Evolutionary conservation across 2,888 invertebrate species (phyloP).

Genomic region (Carterocephalus palaemon): DNA sequence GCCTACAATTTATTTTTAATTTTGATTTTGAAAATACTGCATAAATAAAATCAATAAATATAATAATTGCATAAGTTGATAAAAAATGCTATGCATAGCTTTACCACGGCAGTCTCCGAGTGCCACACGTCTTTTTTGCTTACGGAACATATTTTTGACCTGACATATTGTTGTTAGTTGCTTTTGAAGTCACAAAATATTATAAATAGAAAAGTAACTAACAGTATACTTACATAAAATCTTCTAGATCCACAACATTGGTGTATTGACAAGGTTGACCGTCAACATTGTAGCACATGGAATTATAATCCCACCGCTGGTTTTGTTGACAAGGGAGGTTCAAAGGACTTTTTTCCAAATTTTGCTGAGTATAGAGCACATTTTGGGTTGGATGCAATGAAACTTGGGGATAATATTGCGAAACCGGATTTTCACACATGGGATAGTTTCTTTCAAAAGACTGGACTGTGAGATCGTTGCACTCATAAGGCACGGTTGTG

Average conservation of each 20-base stretch:
- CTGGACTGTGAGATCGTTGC: slow-evolving; percentile 47
- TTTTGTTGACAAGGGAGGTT: slow-evolving; percentile 71
- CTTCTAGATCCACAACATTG: slow-evolving; percentile 83
- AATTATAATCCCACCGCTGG: slow-evolving; percentile 81
- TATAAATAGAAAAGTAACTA: background rate
- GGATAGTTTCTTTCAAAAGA: slow-evolving; percentile 48
- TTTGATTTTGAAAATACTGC: too few relatives aligned
- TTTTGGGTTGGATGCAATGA: slow-evolving; percentile 36
- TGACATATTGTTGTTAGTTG: too few relatives aligned
- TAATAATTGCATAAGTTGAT: too few relatives aligned
- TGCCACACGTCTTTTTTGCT: too few relatives aligned
- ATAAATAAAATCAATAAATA: too few relatives aligned
- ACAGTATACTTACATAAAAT: slow-evolving; percentile 83
- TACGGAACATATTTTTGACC: too few relatives aligned
- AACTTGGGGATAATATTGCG: slow-evolving; percentile 37
- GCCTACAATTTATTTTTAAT: too few relatives aligned
- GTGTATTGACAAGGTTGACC: slow-evolving; percentile 83
- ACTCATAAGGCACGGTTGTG: slow-evolving; percentile 31
- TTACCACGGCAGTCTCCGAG: too few relatives aligned
- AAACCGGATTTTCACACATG: slow-evolving; percentile 38
- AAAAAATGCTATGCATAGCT: too few relatives aligned
- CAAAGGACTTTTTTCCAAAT: slow-evolving; percentile 34
- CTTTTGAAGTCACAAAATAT: background rate
- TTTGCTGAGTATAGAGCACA: slow-evolving; percentile 31
- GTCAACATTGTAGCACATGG: slow-evolving; percentile 82